These are phyloP conservation scores for Taphrorychus bicolor DNA, from an alignment of 2,888 invertebrate genomes.

Conservation along the genomic window DNA sequence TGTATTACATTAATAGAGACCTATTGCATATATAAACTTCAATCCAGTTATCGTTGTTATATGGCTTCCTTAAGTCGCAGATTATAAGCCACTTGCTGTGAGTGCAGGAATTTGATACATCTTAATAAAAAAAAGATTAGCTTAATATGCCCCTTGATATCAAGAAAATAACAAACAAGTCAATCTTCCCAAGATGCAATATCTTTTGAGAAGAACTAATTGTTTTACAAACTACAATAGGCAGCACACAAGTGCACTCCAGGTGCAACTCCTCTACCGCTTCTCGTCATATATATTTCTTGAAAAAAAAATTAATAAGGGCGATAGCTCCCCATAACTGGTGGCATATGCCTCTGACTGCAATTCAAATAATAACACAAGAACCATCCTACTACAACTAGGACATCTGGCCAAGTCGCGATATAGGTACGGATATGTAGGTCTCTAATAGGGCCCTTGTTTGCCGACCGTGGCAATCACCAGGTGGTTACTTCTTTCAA, in stretches of 20 bases:
- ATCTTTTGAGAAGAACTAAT: too few relatives aligned
- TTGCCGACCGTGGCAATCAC: slow-evolving; percentile 60
- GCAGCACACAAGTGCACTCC: slow-evolving; percentile 5
- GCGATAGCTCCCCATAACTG: not conserved
- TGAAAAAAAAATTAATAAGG: not conserved
- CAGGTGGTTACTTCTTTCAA: slow-evolving; percentile 61
- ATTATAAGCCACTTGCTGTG: too few relatives aligned
- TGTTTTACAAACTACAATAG: not conserved
- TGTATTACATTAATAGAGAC: not conserved
- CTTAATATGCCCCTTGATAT: too few relatives aligned
- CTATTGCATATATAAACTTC: too few relatives aligned
- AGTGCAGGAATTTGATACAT: not conserved
- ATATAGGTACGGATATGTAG: slow-evolving; percentile 35
- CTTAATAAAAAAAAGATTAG: too few relatives aligned
- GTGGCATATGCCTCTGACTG: slow-evolving; percentile 51
- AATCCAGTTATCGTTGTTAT: too few relatives aligned
- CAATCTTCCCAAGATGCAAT: too few relatives aligned
- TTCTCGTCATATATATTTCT: not conserved
- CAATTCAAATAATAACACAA: slow-evolving; percentile 46
- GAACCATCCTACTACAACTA: slow-evolving; percentile 37
- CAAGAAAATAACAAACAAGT: too few relatives aligned
- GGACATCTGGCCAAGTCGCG: slow-evolving; percentile 50
- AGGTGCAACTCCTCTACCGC: not conserved
- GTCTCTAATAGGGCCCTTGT: slow-evolving; percentile 54
- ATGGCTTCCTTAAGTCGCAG: too few relatives aligned